Conservation (phyloP, 2,113 vertebrate genomes). For the Agelaius tricolor region DNA sequence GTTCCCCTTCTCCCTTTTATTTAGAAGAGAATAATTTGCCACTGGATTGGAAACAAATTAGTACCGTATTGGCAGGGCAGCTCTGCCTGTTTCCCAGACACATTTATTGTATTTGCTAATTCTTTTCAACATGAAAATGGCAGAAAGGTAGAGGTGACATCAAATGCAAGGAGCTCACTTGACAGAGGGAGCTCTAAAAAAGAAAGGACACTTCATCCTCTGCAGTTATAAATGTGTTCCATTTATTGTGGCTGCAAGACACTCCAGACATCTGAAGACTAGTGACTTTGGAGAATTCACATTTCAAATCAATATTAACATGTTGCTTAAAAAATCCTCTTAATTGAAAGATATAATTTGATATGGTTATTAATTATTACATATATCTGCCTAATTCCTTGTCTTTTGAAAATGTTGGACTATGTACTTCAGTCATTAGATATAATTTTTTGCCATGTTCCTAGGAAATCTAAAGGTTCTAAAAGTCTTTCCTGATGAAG, state of each 20-base stretch:
- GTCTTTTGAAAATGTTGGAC: background rate
- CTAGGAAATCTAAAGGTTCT: background rate
- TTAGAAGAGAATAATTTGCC: conserved; percentile 71
- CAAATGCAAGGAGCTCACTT: conserved; percentile 48
- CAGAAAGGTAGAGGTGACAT: conserved; percentile 70
- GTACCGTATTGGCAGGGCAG: conserved; percentile 45
- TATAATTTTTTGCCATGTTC: background rate
- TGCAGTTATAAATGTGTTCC: background rate
- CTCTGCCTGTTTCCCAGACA: conserved; percentile 66
- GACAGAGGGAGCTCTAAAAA: conserved; percentile 22
- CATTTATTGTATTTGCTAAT: conserved; percentile 61
- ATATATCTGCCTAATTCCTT: background rate
- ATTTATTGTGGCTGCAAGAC: background rate
- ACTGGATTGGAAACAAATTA: conserved; percentile 69
- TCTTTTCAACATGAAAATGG: conserved; percentile 76
- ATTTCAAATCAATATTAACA: background rate
- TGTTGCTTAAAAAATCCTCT: background rate
- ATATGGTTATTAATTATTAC: background rate
- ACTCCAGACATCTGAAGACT: background rate
- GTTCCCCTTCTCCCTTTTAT: background rate
- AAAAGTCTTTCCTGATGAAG: background rate
- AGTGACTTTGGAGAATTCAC: background rate
- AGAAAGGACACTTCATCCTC: background rate
- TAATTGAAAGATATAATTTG: background rate
- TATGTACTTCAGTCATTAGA: background rate